Percentiles rank a stretch among this genome's conserved stretches.
Evolutionary conservation across 2,797 vertebrate genomes (phyloP).

Genomic region (Lepilemur septentrionalis): DNA sequence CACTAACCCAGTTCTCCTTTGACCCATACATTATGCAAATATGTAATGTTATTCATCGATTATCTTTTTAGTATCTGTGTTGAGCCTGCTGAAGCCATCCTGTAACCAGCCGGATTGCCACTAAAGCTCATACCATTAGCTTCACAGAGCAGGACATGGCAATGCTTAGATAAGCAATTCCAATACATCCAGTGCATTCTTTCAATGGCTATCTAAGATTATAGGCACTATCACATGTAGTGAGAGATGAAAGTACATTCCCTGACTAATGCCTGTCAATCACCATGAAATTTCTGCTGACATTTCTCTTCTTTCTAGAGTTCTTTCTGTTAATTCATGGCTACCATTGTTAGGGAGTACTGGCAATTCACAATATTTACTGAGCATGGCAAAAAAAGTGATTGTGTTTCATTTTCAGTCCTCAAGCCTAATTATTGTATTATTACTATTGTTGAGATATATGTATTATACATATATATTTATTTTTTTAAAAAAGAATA

Average conservation of each 20-base stretch:
- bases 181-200: neutral
- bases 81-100: neutral
- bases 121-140: neutral
- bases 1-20: neutral
- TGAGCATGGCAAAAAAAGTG: neutral
- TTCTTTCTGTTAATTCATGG: neutral
- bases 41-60: constrained; percentile 17
- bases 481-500: constrained; percentile 17
- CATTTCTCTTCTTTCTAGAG: constrained; percentile 17
- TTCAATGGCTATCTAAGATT: constrained; percentile 20
- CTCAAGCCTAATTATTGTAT: constrained; percentile 16
- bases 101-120: neutral
- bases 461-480: neutral
- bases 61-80: neutral
- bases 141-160: neutral
- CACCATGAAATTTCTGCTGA: constrained; percentile 31
- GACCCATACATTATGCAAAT: constrained; percentile 4
- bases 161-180: neutral
- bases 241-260: constrained; percentile 24
- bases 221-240: neutral
- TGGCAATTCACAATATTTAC: neutral
- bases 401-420: constrained; percentile 25
- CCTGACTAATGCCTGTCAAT: neutral
- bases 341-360: neutral
- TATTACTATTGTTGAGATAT: neutral